Evolutionary conservation across 2,113 vertebrate genomes (phyloP).

Genomic region (Pimephales promelas): DNA sequence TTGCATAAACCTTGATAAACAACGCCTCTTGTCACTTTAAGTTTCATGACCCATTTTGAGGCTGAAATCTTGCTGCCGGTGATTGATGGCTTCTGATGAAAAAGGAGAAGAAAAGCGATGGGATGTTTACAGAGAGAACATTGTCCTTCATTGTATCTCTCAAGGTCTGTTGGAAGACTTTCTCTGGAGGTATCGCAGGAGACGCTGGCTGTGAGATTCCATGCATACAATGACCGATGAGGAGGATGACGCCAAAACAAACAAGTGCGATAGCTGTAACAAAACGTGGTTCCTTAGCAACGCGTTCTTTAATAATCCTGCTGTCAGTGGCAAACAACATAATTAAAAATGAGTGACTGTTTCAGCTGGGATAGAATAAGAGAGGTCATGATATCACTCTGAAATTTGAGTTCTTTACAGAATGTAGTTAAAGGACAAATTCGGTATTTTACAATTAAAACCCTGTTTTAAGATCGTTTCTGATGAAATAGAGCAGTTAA

Average conservation of each 20-base stretch:
- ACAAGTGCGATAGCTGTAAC: constrained; percentile 16
- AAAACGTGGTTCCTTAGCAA: constrained; percentile 45
- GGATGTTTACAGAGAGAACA: constrained; percentile 45
- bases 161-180: constrained; percentile 47
- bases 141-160: constrained; percentile 48
- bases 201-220: background rate
- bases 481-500: too few relatives aligned
- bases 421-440: too few relatives aligned
- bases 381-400: background rate
- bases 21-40: constrained; percentile 44
- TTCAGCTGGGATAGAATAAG: background rate
- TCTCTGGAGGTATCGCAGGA: constrained; percentile 4
- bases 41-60: constrained; percentile 43
- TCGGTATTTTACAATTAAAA: too few relatives aligned
- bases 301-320: constrained; percentile 11
- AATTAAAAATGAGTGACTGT: constrained; percentile 17
- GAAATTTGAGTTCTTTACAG: background rate
- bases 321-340: background rate
- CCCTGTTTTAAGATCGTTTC: too few relatives aligned
- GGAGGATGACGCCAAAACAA: constrained; percentile 46
- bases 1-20: constrained; percentile 43
- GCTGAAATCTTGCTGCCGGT: constrained; percentile 27
- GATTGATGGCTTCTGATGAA: constrained; percentile 44
- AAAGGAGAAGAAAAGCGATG: constrained; percentile 40
- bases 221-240: constrained; percentile 24